Percentiles rank a stretch among this genome's conserved stretches.
phyloP scores from a whole-genome alignment of 2,113 vertebrate genomes.

The Furnarius figulus region DNA sequence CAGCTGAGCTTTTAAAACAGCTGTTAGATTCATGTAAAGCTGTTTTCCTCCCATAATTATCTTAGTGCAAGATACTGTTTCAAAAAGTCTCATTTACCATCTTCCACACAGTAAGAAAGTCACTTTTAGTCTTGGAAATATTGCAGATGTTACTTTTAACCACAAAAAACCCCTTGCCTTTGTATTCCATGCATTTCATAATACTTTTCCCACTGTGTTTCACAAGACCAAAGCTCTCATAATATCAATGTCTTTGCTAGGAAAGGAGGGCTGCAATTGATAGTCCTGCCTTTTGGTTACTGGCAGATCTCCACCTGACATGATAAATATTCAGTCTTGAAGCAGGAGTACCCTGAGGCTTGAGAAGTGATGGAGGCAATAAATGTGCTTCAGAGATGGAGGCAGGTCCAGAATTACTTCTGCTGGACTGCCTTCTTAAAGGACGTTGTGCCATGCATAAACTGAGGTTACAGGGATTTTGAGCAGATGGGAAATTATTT shows the following conservation, averaged over 20 bases:
- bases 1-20: not conserved
- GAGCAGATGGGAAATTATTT: not conserved
- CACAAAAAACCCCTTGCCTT: not conserved
- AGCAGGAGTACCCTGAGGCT: not conserved
- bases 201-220: not conserved
- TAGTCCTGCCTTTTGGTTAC: not conserved
- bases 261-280: not conserved
- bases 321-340: not conserved
- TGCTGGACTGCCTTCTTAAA: not conserved
- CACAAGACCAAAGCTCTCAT: not conserved
- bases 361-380: not conserved
- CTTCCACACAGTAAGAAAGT: not conserved
- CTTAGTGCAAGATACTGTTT: not conserved
- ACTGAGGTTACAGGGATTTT: not conserved
- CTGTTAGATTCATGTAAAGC: not conserved
- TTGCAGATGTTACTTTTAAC: not conserved
- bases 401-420: not conserved
- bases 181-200: not conserved
- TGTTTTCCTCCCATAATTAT: not conserved
- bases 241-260: not conserved
- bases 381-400: not conserved
- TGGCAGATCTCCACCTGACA: not conserved
- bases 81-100: not conserved
- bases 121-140: not conserved
- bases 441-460: not conserved